Percentiles rank a stretch among this genome's conserved stretches.
These are phyloP conservation scores for Theonella swinhoei DNA, from an alignment of 37 sponge, comb jelly and placozoan species.

Conservation along the genomic window DNA sequence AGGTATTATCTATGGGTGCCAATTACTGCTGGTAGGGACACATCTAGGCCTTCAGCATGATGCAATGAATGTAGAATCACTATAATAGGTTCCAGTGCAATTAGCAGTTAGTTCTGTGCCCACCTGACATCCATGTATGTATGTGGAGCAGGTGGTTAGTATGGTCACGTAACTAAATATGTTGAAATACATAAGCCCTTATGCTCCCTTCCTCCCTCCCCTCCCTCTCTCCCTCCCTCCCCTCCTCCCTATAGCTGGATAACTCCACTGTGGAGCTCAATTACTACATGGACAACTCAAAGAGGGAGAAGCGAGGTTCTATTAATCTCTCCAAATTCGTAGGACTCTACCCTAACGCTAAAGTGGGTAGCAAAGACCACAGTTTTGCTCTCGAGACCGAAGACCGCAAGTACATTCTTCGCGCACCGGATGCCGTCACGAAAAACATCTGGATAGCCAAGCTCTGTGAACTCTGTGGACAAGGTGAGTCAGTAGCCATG, in stretches of 20 bases:
- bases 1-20: too few species aligned
- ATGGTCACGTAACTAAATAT: too few species aligned
- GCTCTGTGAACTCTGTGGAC: slow-evolving; percentile 68
- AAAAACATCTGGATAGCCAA: slow-evolving; percentile 87
- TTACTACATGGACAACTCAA: slow-evolving; percentile 69
- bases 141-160: too few species aligned
- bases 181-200: too few species aligned
- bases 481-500: slow-evolving; percentile 32
- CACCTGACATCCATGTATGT: too few species aligned
- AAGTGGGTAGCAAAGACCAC: slow-evolving; percentile 62
- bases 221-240: background rate
- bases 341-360: slow-evolving; percentile 64
- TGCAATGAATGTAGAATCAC: too few species aligned
- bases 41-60: too few species aligned
- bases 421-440: slow-evolving; percentile 51
- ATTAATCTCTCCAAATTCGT: slow-evolving; percentile 64
- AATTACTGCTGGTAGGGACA: too few species aligned
- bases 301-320: slow-evolving; percentile 31
- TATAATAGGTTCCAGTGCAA: too few species aligned
- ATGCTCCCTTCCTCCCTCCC: background rate
- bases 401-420: slow-evolving; percentile 70
- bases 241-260: slow-evolving; percentile 25
- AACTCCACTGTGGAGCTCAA: slow-evolving; percentile 32
- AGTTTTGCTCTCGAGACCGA: slow-evolving; percentile 77
- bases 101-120: too few species aligned